A percentile compares a stretch with the other conserved stretches of the same genome.
These are phyloP conservation scores for Bathynomus jamesi DNA, from an alignment of 1,140 invertebrate genomes.

Conservation along the genomic window DNA sequence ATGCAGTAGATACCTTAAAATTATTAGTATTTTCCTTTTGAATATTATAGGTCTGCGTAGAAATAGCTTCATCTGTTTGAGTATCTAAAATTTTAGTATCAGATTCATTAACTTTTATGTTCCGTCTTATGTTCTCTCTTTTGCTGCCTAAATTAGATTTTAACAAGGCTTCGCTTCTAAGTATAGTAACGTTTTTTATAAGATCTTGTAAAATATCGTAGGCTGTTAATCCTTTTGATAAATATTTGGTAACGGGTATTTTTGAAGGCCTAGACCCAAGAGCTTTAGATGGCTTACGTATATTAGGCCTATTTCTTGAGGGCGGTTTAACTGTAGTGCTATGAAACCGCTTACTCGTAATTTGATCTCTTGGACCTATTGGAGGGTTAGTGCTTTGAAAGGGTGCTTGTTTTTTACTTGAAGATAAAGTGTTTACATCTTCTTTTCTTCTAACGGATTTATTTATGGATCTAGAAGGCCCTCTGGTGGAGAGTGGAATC, in stretches of 20 bases:
- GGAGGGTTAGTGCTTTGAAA: neutral
- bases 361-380: neutral
- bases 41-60: too few species aligned
- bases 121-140: neutral
- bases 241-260: neutral
- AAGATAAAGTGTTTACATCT: neutral
- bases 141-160: neutral
- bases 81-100: too few species aligned
- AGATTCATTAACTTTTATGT: too few species aligned
- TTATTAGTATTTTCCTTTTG: too few species aligned
- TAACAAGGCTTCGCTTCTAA: neutral
- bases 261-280: neutral
- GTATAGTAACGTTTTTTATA: neutral
- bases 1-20: too few species aligned
- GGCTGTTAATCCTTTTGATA: neutral
- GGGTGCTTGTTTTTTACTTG: neutral
- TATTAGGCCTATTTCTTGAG: neutral
- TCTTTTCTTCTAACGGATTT: neutral
- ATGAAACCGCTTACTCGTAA: neutral
- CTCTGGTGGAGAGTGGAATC: too few species aligned
- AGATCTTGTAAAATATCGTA: neutral
- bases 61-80: too few species aligned
- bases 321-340: neutral
- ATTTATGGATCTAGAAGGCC: neutral
- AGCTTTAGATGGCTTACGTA: neutral